Base-by-base conservation (phyloP, 2,113 vertebrate species). In the Saguinus imperator region DNA sequence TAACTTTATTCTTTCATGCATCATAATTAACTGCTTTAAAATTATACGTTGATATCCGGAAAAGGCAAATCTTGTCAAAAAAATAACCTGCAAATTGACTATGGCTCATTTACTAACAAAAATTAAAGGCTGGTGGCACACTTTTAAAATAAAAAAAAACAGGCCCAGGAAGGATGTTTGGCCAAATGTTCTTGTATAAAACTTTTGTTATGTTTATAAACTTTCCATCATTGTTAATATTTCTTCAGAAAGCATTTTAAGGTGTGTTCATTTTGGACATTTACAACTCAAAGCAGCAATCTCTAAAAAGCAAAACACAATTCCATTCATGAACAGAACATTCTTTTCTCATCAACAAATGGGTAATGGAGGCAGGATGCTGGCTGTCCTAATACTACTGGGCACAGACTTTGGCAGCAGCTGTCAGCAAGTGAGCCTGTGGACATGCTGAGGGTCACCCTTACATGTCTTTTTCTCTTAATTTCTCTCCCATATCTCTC, bases 401-500 rank as follows among this genome's bases (percentile, higher is more conserved):
- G 35, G 68, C 52, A 58, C 11, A 9, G 70, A 29, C 68, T 37
- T 52, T 17, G 58, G 48, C 6, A 9, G 72, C 61, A 10, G 3
- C 9, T 57, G 52, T 81, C 70, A 89, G 83, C 64, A 50, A 81
- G 25, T 0, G 32, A 90, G 55, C 72, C 58, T 66, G 76, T 45
- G 55, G 73, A 83, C 94, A 58, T 13, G 68, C 66, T 73, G 43
- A 88, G 73, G 55, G 80, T 93, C 84, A 91, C 52, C 80, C 81
- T 92, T 57, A 14, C 77, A 32, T 23, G 17, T 37, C 57, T 23
- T 86, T 84, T 91, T 72, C 80, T 93, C 88, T 66, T 94, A 25
- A 90, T 94, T 52, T 95, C 25, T 18, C 83, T 68, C 72, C 64
- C 29, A 14, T 48, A 17, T 23, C 81, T 92, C 95, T 96, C 77